Evolutionary conservation across 2,113 vertebrate genomes (phyloP), one percentile per base, ranked within the genome.

Genomic region (Leptodactylus fuscus): DNA sequence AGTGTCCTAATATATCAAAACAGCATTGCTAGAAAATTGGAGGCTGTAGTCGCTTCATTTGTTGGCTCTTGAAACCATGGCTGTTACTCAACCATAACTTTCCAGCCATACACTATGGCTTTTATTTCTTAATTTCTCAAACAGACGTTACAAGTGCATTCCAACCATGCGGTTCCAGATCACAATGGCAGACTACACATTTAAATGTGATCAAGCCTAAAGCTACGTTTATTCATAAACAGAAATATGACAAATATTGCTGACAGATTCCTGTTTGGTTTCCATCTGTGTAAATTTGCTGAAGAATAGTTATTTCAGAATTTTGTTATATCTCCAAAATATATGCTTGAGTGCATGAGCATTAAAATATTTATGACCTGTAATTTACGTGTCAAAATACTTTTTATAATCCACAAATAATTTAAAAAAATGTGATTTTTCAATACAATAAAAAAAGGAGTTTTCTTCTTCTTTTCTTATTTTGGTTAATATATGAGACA

Each of bases 141-240:
- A 67, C 29, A 67, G 62, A 34, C 29, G 34, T 65, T 34, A 65
- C 20, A 67, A 34, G 62, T 32, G 29, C 62, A 67, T 67, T 67
- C 62, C 62, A 67, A 2, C 29, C 12, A 18, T 67, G 29, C 20
- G 34, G 29, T 18, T 18, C n/a, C 29, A 67, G 20, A 67, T 67
- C 29, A 67, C 13, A 67, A 67, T 34, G 29, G 27, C 62, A 67
- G 62, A 67, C 62, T 67, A 34, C 62, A 67, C 62, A 67, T 34
- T 67, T 67, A 67, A 34, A 67, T 67, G 62, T 67, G 34, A 67
- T 67, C 20, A 67, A 34, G 62, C 62, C 29, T 67, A 34, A 67
- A 67, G 62, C 62, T 67, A 67, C 29, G 34, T 67, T 67, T 67
- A 67, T 67, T 67, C 62, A 67, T 67, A 67, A 67, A 34, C 62